Percentiles rank a stretch among this genome's conserved stretches.
phyloP scores from a whole-genome alignment of 2,113 vertebrate genomes.

The Tragelaphus scriptus region DNA sequence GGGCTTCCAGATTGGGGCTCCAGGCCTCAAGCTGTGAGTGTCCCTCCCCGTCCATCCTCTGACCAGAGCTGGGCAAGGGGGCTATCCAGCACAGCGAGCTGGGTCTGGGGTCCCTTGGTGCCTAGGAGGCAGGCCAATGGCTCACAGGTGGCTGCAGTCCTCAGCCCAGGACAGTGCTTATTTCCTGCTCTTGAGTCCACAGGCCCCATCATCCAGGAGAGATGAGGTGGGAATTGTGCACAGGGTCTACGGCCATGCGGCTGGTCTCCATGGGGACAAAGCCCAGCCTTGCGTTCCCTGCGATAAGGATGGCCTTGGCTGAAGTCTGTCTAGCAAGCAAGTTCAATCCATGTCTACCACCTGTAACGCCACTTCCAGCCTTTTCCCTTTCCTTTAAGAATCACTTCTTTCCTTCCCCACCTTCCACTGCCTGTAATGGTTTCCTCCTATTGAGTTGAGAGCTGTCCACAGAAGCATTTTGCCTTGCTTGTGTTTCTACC shows the following conservation, averaged over 20 bases:
- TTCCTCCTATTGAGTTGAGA: background rate
- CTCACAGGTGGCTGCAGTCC: background rate
- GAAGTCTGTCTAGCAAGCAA: background rate
- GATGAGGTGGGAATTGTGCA: background rate
- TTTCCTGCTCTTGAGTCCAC: background rate
- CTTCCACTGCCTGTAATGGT: rapidly evolving
- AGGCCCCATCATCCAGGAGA: background rate
- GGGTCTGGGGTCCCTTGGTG: background rate
- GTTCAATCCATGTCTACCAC: background rate
- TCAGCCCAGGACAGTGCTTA: background rate
- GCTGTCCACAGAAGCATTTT: too few species aligned
- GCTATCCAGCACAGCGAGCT: background rate
- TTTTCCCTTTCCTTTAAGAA: too few species aligned
- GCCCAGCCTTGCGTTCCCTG: background rate
- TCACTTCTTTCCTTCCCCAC: background rate
- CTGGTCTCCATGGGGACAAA: background rate
- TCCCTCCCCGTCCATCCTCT: background rate
- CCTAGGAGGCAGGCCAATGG: background rate
- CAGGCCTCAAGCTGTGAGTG: background rate
- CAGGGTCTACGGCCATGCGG: rapidly evolving
- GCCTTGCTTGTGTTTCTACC: background rate
- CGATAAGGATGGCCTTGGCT: too few species aligned
- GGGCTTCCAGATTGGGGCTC: background rate
- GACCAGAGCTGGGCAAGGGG: background rate
- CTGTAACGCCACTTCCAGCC: background rate